A percentile compares a stretch with the other conserved stretches of the same genome.
Evolutionary conservation across 2,797 vertebrate species (phyloP).

Genomic region (Halcyon smyrnensis): DNA sequence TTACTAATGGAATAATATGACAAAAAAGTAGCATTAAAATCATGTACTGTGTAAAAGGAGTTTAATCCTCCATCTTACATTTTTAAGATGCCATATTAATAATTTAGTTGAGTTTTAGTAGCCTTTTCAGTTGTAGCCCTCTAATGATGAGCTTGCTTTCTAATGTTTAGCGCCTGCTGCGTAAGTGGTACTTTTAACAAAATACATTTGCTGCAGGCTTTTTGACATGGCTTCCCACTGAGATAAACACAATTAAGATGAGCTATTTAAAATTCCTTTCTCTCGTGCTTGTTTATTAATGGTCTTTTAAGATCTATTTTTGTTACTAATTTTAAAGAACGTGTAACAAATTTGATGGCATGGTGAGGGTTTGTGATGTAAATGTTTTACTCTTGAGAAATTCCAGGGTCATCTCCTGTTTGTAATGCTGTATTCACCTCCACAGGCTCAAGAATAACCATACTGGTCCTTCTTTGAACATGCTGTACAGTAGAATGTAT

Average conservation of each 20-base stretch:
- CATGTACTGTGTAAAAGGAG: background rate
- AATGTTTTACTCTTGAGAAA: background rate
- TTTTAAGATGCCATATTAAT: constrained; percentile 64
- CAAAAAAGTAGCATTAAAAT: constrained; percentile 10
- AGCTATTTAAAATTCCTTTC: constrained; percentile 70
- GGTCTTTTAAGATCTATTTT: constrained; percentile 55
- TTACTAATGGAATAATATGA: background rate
- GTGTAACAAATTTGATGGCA: background rate
- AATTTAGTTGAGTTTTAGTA: constrained; percentile 61
- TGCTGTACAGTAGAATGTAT: background rate
- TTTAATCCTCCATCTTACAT: constrained; percentile 28
- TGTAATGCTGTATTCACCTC: background rate
- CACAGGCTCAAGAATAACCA: background rate
- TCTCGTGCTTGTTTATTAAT: constrained; percentile 73
- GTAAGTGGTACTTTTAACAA: constrained; percentile 72
- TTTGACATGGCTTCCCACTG: constrained; percentile 76
- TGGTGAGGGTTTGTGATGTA: background rate
- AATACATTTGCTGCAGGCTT: constrained; percentile 75
- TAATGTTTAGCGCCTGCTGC: constrained; percentile 69
- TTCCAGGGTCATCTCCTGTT: background rate
- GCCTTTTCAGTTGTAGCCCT: constrained; percentile 49
- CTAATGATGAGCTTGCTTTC: constrained; percentile 68
- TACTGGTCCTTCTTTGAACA: background rate
- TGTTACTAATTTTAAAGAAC: constrained; percentile 45
- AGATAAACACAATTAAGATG: constrained; percentile 79